Base-by-base conservation (phyloP, 2,113 vertebrate species). In the Zosterops lateralis region DNA sequence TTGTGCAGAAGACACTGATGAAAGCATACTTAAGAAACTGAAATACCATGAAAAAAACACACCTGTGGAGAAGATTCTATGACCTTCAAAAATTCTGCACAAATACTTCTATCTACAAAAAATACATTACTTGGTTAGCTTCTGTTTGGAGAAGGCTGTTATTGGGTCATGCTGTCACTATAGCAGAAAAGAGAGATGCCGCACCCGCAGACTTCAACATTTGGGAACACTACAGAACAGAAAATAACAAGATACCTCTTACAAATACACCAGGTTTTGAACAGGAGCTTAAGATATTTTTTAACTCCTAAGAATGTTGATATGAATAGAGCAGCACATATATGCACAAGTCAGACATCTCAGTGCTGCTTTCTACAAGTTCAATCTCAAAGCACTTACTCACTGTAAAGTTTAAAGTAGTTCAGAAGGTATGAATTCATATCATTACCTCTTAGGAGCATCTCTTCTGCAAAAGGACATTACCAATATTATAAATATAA, bases 251-350 rank as follows among this genome's bases (percentile, higher is more conserved):
- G 12, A 24, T n/a, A 26, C n/a, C 28, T 66, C 42, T 36, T 36
- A 32, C 5, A 78, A 84, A 71, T 17, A 17, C 14, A 68, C 3
- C 14, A 10, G 13, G 6, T 53, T 78, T 78, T 54, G 29, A 78
- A 58, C 5, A 44, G 18, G 9, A 64, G 6, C 8, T 47, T 34
- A 61, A 79, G 5, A 22, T 44, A 57, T 62, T 84, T 88, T 61
- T 50, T 66, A 93, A 71, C 0, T 9, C 14, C 6, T 6, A 6
- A 70, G n/a, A 67, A 38, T 0, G 0, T 36, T 53, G 58, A 45
- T 26, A 42, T 6, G 19, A 76, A 42, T 6, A 85, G 48, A 79
- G 12, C 25, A 61, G 34, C 53, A 82, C 15, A 64, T 38, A 72
- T 15, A 6, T 68, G 22, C 45, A 47, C 12, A 47, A 54, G 4